phyloP scores from a whole-genome alignment of 2,797 vertebrate species.

The Karalla daura region DNA sequence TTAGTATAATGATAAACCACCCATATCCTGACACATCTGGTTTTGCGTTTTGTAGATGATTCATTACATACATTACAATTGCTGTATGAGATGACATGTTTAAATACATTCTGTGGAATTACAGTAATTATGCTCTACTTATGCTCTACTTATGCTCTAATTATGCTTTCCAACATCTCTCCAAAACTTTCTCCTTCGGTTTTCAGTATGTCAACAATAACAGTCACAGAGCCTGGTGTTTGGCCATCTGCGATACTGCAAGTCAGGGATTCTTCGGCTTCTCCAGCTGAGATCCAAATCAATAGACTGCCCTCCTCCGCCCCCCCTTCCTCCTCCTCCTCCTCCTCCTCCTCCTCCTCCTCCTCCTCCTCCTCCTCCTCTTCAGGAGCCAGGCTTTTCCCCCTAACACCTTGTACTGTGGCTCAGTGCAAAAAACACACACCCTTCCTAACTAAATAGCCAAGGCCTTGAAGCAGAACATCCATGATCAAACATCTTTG shows the following conservation, averaged over 20 bases:
- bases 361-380: slow-evolving; percentile 43
- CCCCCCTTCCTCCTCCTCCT: slow-evolving; percentile 38
- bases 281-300: slow-evolving; percentile 65
- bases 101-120: neutral
- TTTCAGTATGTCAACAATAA: slow-evolving; percentile 51
- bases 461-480: slow-evolving; percentile 39
- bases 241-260: slow-evolving; percentile 68
- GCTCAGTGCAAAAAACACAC: slow-evolving; percentile 26
- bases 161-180: neutral
- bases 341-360: slow-evolving; percentile 39
- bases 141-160: neutral
- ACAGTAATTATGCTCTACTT: neutral
- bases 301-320: slow-evolving; percentile 40
- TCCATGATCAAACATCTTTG: slow-evolving; percentile 35
- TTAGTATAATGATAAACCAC: neutral
- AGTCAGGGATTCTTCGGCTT: slow-evolving; percentile 61
- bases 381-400: slow-evolving; percentile 39
- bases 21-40: neutral
- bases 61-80: neutral
- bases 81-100: neutral
- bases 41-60: neutral
- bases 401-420: slow-evolving; percentile 15
- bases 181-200: slow-evolving; percentile 25
- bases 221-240: slow-evolving; percentile 50
- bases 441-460: neutral